Evolutionary conservation across 2,797 vertebrate genomes (phyloP), one percentile per base, ranked within the genome.

Genomic region (Neoniphon sammara): DNA sequence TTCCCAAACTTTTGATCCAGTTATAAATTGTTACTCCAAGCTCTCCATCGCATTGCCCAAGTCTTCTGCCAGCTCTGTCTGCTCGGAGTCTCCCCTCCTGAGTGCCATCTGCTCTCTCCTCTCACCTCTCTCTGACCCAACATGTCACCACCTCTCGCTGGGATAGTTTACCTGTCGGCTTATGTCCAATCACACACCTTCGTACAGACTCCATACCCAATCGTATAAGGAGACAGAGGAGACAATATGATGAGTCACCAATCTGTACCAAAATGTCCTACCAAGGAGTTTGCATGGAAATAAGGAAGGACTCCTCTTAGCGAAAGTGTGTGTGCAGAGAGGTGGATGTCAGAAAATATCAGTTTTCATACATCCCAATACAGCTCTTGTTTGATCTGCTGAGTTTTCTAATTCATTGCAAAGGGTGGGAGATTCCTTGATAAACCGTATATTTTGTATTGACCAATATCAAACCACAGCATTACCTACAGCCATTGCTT

Each of bases 31-130:
- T 17, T 14, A n/a, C 23, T 9, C 30, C 6, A 6, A 8, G 3
- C n/a, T 34, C 23, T 31, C 57, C 70, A 53, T 57, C 39, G 39
- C 17, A 52, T 25, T 50, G 54, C 56, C 42, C 54, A n/a, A 53
- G 12, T 73, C 42, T 18, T 63, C 53, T 23, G 61, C 70, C 76
- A 79, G 53, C 73, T 61, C 31, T 15, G 23, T 49, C 69, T 80
- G 57, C 27, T 25, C 47, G 25, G 15, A 52, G 15, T 42, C 7
- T 20, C 74, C 77, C 71, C 85, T 69, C 75, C 83, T 86, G 81
- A 82, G 83, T 73, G 75, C 85, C 86, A 88, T 87, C 79, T 88
- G 78, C 73, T 88, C 78, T 53, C 77, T 86, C 56, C 82, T 87
- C 77, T 84, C 83, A 88, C 83, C 85, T 90, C 82, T 76, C 70